These are phyloP conservation scores for Collichthys lucidus DNA, from an alignment of 2,113 vertebrate genomes.

Conservation along the genomic window DNA sequence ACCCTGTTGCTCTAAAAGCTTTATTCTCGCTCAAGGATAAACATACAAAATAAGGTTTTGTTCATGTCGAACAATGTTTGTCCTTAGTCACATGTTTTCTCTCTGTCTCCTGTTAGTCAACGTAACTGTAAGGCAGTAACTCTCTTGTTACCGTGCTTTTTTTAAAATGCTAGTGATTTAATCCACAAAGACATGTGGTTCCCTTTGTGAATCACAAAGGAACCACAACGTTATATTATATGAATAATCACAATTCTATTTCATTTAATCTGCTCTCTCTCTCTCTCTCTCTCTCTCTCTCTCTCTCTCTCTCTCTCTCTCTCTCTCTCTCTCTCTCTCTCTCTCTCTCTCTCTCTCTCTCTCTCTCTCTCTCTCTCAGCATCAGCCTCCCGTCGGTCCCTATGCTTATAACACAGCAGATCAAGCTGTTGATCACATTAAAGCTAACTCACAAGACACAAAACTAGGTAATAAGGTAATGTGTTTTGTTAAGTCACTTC, in stretches of 20 bases:
- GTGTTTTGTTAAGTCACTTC: constrained; percentile 3
- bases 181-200: not conserved
- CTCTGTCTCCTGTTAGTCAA: constrained; percentile 30
- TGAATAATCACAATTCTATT: not conserved
- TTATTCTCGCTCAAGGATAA: constrained; percentile 79
- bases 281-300: too few relatives aligned
- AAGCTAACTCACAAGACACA: constrained; percentile 14
- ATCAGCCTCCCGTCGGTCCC: not conserved
- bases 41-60: constrained; percentile 60
- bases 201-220: constrained; percentile 11
- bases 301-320: too few relatives aligned
- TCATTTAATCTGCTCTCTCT: not conserved
- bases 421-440: not conserved
- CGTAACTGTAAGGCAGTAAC: constrained; percentile 64
- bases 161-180: constrained; percentile 5
- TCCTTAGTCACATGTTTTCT: constrained; percentile 39
- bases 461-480: constrained; percentile 21
- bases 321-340: not conserved
- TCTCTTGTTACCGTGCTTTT: constrained; percentile 21
- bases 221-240: not conserved
- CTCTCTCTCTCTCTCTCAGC: too few relatives aligned
- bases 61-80: constrained; percentile 59
- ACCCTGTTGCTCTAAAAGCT: constrained; percentile 76
- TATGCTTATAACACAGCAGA: not conserved
- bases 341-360: too few relatives aligned